Conservation (phyloP, 2,888 invertebrate species). For the Cryptocheilus praepositus region DNA sequence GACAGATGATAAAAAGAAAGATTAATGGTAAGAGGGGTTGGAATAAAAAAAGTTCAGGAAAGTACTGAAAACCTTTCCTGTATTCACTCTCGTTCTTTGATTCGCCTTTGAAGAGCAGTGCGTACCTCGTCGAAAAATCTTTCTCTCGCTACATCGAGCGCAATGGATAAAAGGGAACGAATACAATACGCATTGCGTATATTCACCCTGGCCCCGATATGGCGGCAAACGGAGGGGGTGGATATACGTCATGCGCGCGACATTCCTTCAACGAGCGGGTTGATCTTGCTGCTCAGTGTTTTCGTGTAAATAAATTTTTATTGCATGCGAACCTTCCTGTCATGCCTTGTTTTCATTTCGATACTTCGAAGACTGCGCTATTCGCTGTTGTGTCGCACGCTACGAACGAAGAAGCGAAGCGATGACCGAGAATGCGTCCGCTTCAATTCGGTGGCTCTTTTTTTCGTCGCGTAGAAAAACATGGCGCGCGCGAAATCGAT, state of each 20-base stretch:
- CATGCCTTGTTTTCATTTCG: conserved; percentile 17
- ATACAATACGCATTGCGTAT: neutral
- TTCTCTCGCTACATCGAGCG: conserved; percentile 29
- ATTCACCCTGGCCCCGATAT: neutral
- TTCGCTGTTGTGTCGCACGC: conserved; percentile 4
- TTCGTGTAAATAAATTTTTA: conserved; percentile 47
- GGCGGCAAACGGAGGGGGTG: neutral
- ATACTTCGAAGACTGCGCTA: neutral
- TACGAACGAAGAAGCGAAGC: conserved; percentile 40
- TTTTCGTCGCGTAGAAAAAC: neutral
- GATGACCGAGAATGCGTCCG: conserved; percentile 9
- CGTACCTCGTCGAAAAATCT: conserved; percentile 37
- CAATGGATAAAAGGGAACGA: conserved; percentile 3
- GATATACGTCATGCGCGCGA: neutral
- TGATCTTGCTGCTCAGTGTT: neutral
- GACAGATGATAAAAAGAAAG: conserved; percentile 15
- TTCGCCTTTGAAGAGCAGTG: conserved; percentile 35
- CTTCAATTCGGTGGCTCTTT: conserved; percentile 1
- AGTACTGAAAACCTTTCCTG: conserved; percentile 49
- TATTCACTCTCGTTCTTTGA: conserved; percentile 35
- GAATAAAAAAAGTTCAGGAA: conserved; percentile 47
- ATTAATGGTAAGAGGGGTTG: conserved; percentile 22
- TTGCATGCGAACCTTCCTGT: conserved; percentile 41
- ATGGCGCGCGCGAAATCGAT: conserved; percentile 5
- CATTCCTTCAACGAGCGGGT: conserved; percentile 14